Evolutionary conservation across 2,888 invertebrate species (phyloP), one percentile per base, ranked within the genome.

Genomic region (Panorpa germanica): DNA sequence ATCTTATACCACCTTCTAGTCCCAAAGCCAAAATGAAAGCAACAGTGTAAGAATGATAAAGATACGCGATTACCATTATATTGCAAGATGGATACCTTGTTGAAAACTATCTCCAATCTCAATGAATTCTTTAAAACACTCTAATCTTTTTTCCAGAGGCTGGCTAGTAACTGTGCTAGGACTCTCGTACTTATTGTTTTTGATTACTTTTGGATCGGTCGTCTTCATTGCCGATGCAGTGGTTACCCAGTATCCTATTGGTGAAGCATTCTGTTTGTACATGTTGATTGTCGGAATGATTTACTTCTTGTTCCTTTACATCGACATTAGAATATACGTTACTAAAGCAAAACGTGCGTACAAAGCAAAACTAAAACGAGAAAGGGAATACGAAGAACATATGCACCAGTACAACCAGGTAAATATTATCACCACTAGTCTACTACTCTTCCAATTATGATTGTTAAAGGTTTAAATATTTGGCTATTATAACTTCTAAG

Each of bases 151-250:
- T 59, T 61, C 34, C 57, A 73, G 73, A 39, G 58, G 59, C 42
- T 63, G 65, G 42, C 44, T 70, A 37, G 63, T 69, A 4, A 55
- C 63, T 28, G 63, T 70, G 30, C 47, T 68, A 39, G 74, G 75
- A 45, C 63, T 67, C 35, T 64, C 72, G 41, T 77, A 77, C 42
- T 72, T 71, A 23, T 61, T 75, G 37, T 57, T 74, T 39, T 47
- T 76, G 35, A 61, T 76, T 4, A 70, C 73, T 14, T 48, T 73
- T 15, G 76, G 76, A 17, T 40, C 68, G 5, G 65, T 75, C 3
- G 55, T 75, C 18, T 70, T 71, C 41, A 46, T 71, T 17, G 61
- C 63, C 27, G 71, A 74, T 43, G 52, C 68, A 25, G 55, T 71
- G 31, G 38, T 61, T 5, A 50, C 50, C 11, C 44, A 50, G 30